Evolutionary conservation across 2,888 invertebrate species (phyloP), one percentile per base, ranked within the genome.

Genomic region (Macrosoma leucophasiata): DNA sequence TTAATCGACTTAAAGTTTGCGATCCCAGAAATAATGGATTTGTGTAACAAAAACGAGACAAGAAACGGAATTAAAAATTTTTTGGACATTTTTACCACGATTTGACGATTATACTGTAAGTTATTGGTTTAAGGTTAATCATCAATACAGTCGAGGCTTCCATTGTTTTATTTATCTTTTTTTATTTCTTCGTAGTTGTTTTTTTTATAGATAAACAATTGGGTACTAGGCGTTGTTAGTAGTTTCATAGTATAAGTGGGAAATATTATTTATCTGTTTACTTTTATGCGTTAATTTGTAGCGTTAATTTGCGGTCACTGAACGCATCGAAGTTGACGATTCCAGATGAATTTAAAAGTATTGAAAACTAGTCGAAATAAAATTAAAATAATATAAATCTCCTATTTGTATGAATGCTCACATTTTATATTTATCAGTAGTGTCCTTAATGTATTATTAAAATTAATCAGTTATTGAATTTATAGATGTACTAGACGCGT

Each of bases 361-460:
- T n/a, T n/a, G n/a, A n/a, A n/a, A 22, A 50, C 39, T 59, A 46
- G 50, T 54, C 47, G 52, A 52, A 46, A 50, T 46, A 57, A 63
- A 70, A 68, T 63, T 55, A 54, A 59, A 55, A 40, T 37, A 29
- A 59, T 51, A 49, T 49, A 40, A 39, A 48, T 62, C 58, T 69
- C 73, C 75, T 77, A 75, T 54, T 58, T 76, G 74, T 81, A 78
- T 71, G 69, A 79, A 79, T 79, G 82, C 81, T 82, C 82, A 82
- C 70, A 46, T 76, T 79, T 76, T 59, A 50, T 76, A 71, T 78
- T 68, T 73, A 77, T 71, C 67, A 58, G 77, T 79, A 79, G 79
- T 72, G 61, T 58, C 62, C 55, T 72, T 61, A 62, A 65, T 46
- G 48, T 66, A 63, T n/a, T n/a, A n/a, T 56, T 26, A 36, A 48